A percentile compares a stretch with the other conserved stretches of the same genome.
Evolutionary conservation across 2,113 vertebrate genomes (phyloP).

Genomic region (Brienomyrus brachyistius): DNA sequence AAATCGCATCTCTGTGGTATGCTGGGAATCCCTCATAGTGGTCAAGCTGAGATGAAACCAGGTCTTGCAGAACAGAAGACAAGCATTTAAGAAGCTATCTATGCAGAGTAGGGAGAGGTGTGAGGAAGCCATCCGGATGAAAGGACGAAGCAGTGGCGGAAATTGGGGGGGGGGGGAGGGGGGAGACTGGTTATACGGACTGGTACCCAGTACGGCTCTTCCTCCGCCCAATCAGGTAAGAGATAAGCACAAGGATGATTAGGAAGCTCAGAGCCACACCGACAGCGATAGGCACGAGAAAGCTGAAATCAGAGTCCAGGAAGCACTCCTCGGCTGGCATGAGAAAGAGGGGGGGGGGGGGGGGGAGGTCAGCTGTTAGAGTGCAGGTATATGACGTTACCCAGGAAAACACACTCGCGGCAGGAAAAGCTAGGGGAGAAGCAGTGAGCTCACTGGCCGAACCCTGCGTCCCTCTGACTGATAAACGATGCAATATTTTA

Average conservation of each 20-base stretch:
- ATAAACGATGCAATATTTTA: neutral
- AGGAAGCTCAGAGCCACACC: conserved; percentile 86
- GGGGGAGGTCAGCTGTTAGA: conserved; percentile 23
- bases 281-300: conserved; percentile 91
- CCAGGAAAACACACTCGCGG: neutral
- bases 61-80: conserved; percentile 6
- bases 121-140: neutral
- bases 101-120: conserved; percentile 12
- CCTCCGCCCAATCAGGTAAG: conserved; percentile 87
- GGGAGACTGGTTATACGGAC: conserved; percentile 67
- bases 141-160: neutral
- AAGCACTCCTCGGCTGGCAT: conserved; percentile 90
- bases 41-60: neutral
- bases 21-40: neutral
- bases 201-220: conserved; percentile 91
- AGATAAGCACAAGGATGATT: conserved; percentile 92
- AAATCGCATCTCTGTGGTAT: neutral
- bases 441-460: conserved; percentile 2
- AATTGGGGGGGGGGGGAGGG: conserved; percentile 17
- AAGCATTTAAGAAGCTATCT: conserved; percentile 17
- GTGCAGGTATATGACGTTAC: neutral
- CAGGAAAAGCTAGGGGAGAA: conserved; percentile 1
- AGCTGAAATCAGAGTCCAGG: conserved; percentile 94
- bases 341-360: conserved; percentile 53
- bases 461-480: neutral